phyloP scores from a whole-genome alignment of 2,113 vertebrate species.

The Tringa solitaria region DNA sequence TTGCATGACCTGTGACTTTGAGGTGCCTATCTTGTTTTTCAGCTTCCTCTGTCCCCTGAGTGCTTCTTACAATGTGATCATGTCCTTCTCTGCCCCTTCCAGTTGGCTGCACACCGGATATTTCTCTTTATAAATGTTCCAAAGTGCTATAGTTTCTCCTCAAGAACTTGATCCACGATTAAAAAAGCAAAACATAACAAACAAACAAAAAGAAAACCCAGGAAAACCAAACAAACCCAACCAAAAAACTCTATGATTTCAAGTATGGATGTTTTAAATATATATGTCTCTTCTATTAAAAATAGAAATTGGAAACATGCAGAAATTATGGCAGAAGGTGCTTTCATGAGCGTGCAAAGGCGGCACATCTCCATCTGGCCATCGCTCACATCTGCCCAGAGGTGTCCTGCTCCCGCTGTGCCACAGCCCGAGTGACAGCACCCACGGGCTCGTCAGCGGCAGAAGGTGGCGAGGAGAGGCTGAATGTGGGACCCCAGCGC shows the following conservation, averaged over 20 bases:
- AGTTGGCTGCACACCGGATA: not conserved
- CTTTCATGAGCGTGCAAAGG: no score
- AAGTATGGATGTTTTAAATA: not conserved
- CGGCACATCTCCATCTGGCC: not conserved
- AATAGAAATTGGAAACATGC: accelerated
- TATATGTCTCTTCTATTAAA: not conserved
- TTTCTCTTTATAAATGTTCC: not conserved
- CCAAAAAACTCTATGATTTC: not conserved
- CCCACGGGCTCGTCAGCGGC: accelerated
- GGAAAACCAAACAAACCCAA: no score
- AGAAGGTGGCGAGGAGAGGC: not conserved
- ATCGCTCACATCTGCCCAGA: accelerated
- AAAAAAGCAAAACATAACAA: no score
- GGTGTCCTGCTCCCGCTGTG: accelerated
- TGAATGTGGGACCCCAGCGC: not conserved
- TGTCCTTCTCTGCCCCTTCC: not conserved
- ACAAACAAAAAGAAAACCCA: not conserved
- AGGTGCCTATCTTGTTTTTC: not conserved
- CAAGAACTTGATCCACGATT: not conserved
- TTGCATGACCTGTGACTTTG: not conserved
- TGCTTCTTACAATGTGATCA: not conserved
- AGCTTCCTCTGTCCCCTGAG: not conserved
- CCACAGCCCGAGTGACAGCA: not conserved
- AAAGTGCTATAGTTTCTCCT: not conserved
- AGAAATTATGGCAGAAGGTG: not conserved